A percentile compares a stretch with the other conserved stretches of the same genome.
phyloP scores from a whole-genome alignment of 1,140 invertebrate genomes.

The Limonius californicus region DNA sequence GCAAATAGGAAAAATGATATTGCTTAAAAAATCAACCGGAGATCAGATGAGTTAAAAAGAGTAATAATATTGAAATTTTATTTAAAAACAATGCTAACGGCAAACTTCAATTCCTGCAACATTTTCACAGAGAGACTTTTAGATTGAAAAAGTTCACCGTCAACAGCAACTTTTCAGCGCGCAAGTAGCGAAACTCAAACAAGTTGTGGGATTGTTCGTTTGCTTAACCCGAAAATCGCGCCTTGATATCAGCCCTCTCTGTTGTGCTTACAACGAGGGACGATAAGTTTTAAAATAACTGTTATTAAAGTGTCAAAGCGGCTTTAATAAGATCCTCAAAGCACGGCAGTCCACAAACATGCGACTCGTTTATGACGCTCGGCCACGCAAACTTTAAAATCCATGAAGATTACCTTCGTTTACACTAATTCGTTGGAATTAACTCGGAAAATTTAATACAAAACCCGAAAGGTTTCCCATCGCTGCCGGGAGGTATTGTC shows the following conservation, averaged over 20 bases:
- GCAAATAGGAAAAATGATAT: too few relatives aligned
- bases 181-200: slow-evolving; percentile 9
- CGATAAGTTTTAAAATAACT: slow-evolving; percentile 14
- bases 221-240: not conserved
- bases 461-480: too few relatives aligned
- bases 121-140: not conserved
- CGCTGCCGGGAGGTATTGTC: too few relatives aligned
- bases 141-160: not conserved
- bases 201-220: slow-evolving; percentile 11
- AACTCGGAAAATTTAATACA: too few relatives aligned
- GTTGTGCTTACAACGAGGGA: slow-evolving; percentile 2
- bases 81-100: too few relatives aligned
- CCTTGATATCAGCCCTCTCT: not conserved
- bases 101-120: too few relatives aligned
- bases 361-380: not conserved
- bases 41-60: too few relatives aligned
- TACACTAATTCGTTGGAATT: not conserved
- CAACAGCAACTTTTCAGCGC: not conserved
- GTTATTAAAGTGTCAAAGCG: slow-evolving; percentile 12
- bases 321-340: slow-evolving; percentile 5
- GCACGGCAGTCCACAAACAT: not conserved
- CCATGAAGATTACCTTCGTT: not conserved
- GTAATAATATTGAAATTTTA: too few relatives aligned
- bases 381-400: not conserved
- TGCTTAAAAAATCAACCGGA: too few relatives aligned